A percentile compares a stretch with the other conserved stretches of the same genome.
phyloP scores from a whole-genome alignment of 2,113 vertebrate genomes.

The Labrus mixtus region DNA sequence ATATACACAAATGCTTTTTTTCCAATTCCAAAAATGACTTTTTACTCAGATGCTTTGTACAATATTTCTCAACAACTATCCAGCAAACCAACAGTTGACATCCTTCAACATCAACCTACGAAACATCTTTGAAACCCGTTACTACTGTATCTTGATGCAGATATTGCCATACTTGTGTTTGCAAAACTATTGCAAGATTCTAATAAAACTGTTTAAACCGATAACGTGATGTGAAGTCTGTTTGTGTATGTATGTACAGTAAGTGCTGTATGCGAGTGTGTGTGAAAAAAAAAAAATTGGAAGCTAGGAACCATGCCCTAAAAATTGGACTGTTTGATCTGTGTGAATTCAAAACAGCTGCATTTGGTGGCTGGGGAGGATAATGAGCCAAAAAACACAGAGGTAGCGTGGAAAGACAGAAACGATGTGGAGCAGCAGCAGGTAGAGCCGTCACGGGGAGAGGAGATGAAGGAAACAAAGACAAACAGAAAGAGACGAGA shows the following conservation, averaged over 20 bases:
- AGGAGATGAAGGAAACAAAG: conserved; percentile 35
- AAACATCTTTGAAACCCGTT: conserved; percentile 72
- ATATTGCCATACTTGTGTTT: conserved; percentile 86
- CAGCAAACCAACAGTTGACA: conserved; percentile 75
- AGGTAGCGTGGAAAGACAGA: conserved; percentile 46
- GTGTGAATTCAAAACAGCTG: conserved; percentile 63
- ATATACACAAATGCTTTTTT: conserved; percentile 55
- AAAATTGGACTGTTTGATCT: conserved; percentile 50
- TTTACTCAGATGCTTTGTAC: conserved; percentile 83
- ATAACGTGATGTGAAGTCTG: conserved; percentile 29
- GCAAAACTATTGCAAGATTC: conserved; percentile 84
- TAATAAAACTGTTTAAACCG: conserved; percentile 82
- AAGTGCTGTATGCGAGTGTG: not conserved
- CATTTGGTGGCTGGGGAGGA: conserved; percentile 54
- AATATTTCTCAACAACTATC: conserved; percentile 80
- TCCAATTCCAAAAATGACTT: conserved; percentile 70
- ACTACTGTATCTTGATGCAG: conserved; percentile 84
- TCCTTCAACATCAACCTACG: conserved; percentile 74
- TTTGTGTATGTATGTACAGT: conserved; percentile 14
- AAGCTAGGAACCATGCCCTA: conserved; percentile 41
- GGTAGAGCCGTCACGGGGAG: conserved; percentile 36
- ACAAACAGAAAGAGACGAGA: conserved; percentile 21
- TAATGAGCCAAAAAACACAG: conserved; percentile 56
- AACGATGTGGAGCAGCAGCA: conserved; percentile 47
- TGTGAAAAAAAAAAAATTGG: conserved; percentile 16